Evolutionary conservation across 2,113 vertebrate genomes (phyloP).

Genomic region (Gadus macrocephalus): DNA sequence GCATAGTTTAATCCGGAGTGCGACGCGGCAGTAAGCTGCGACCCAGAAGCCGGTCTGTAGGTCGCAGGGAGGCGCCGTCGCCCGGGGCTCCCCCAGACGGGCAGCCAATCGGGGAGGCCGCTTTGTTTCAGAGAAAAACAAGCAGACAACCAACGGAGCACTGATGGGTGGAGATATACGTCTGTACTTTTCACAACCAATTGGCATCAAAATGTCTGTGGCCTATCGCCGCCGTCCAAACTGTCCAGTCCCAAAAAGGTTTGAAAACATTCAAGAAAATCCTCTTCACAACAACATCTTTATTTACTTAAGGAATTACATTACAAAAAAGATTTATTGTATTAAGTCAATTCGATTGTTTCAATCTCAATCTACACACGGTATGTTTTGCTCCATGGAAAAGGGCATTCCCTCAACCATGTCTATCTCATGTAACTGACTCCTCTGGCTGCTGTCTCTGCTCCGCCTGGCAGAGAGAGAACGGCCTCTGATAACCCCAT

Average conservation of each 20-base stretch:
- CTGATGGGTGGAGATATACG: conserved; percentile 10
- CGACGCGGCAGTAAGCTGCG: conserved; percentile 17
- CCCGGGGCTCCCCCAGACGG: no score
- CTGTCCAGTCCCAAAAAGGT: conserved; percentile 25
- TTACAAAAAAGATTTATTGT: no score
- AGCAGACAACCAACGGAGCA: no score
- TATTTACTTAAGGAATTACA: no score
- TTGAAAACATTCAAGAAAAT: no score
- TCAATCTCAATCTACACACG: conserved; percentile 33
- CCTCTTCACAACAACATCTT: no score
- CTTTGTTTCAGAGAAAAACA: no score
- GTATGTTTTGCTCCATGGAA: no score
- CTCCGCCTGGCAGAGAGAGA: conserved; percentile 36
- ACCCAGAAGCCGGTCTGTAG: conserved; percentile 21
- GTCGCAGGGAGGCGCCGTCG: neutral
- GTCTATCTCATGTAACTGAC: conserved; percentile 38
- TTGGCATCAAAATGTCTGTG: conserved; percentile 24
- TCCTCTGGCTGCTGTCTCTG: conserved; percentile 28
- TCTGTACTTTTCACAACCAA: conserved; percentile 33
- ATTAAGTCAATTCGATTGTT: conserved; percentile 4
- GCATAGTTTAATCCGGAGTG: conserved; percentile 36
- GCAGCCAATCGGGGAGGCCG: no score
- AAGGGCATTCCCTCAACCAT: conserved; percentile 23
- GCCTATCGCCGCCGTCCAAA: no score
- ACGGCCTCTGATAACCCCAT: conserved; percentile 55